Percentiles rank a stretch among this genome's conserved stretches.
Evolutionary conservation across 2,113 vertebrate genomes (phyloP).

Genomic region (Tragulus kanchil): DNA sequence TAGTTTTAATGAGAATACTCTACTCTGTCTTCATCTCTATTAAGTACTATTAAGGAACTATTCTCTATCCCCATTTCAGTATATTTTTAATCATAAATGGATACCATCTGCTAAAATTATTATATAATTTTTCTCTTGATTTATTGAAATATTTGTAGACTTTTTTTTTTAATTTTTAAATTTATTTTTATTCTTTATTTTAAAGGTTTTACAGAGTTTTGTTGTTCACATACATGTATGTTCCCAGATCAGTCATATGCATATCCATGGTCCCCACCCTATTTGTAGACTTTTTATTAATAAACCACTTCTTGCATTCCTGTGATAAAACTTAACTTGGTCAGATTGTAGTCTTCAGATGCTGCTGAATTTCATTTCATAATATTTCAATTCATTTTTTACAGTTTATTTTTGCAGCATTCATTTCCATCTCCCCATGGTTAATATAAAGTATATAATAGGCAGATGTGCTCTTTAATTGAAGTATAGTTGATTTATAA

Average conservation of each 20-base stretch:
- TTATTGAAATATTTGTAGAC: conserved; percentile 24
- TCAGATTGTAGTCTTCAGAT: background rate
- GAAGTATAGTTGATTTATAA: background rate
- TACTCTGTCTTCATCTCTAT: background rate
- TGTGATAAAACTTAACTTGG: background rate
- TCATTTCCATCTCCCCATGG: background rate
- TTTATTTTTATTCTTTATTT: no score
- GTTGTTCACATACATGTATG: no score
- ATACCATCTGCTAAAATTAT: conserved; percentile 49
- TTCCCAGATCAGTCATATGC: no score
- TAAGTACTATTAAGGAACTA: background rate
- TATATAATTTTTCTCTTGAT: conserved; percentile 27
- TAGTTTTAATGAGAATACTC: background rate
- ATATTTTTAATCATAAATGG: conserved; percentile 61
- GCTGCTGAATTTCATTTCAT: background rate
- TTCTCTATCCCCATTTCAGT: background rate
- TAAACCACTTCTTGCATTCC: conserved; percentile 18
- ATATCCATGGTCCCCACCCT: background rate
- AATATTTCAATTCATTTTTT: background rate
- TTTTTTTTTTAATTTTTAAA: background rate
- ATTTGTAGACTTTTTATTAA: conserved; percentile 50
- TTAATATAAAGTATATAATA: background rate
- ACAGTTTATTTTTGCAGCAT: background rate
- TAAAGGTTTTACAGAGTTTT: no score
- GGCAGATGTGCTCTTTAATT: background rate